Percentiles rank a stretch among this genome's conserved stretches.
phyloP scores from a whole-genome alignment of 2,797 vertebrate genomes.

The Danio jaintianensis region DNA sequence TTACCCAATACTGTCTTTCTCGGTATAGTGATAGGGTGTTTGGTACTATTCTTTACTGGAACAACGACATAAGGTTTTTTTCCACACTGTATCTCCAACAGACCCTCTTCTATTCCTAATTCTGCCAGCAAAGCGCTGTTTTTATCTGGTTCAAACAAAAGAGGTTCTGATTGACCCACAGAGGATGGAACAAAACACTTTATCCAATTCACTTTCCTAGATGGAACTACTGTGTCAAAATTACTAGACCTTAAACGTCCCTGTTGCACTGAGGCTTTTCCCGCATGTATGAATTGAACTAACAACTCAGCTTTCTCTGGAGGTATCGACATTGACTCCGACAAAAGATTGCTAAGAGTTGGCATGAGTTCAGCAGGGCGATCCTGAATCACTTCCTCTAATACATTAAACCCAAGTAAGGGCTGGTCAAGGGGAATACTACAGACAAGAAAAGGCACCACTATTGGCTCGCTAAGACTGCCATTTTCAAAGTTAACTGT shows the following conservation, averaged over 20 bases:
- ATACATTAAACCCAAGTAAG: too few relatives aligned
- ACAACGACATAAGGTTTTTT: constrained; percentile 34
- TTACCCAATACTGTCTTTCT: constrained; percentile 29
- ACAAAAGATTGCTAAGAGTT: too few relatives aligned
- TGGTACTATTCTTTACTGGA: constrained; percentile 42
- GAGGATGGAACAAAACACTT: constrained; percentile 31
- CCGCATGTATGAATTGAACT: too few relatives aligned
- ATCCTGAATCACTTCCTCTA: too few relatives aligned
- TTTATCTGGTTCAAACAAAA: constrained; percentile 50
- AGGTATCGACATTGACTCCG: too few relatives aligned
- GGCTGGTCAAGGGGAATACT: too few relatives aligned
- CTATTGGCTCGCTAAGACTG: background rate
- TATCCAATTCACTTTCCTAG: constrained; percentile 37
- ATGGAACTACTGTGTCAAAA: constrained; percentile 26
- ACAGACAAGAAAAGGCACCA: too few relatives aligned
- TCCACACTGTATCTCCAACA: constrained; percentile 29
- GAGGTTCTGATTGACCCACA: background rate
- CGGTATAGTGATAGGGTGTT: constrained; percentile 42
- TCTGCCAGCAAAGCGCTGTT: constrained; percentile 12
- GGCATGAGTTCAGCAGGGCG: too few relatives aligned
- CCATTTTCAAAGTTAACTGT: constrained; percentile 47
- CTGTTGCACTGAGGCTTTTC: background rate
- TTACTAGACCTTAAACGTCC: constrained; percentile 17
- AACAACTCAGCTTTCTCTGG: too few relatives aligned
- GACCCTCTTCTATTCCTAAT: constrained; percentile 42